Evolutionary conservation across 2,888 invertebrate genomes (phyloP), one percentile per base, ranked within the genome.

Genomic region (Tridacna gigas): DNA sequence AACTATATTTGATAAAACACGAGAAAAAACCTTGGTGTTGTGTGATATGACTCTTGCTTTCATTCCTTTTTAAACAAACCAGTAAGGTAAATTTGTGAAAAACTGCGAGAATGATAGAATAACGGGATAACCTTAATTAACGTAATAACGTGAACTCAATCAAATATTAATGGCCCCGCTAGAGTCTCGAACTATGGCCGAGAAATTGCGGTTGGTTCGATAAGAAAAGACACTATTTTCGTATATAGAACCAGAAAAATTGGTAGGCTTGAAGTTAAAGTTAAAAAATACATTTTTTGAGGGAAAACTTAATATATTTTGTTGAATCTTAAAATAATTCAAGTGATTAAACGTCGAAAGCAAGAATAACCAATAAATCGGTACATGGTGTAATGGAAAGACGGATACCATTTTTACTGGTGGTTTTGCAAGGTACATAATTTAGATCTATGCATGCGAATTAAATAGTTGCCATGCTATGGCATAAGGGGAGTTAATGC

Each of bases 361-460:
- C 37, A 37, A 37, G 37, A 37, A 37, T 37, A 37, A 7, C 37
- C 37, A 37, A 37, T 37, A 4, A 2, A 37, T 7, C 7, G 37
- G 37, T 37, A 4, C 37, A 37, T 37, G 37, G 37, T 77, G 82
- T 86, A 48, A 86, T 86, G 85, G 85, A 83, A 82, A 76, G 48
- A 56, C 63, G 79, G 75, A 83, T 60, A 48, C 63, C 78, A 63
- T 48, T 22, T 26, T 47, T 71, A 7, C 22, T 71, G 11, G 71
- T 51, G 48, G 48, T 71, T 51, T 51, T 71, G 45, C 51, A 71
- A 25, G 71, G 71, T 71, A 73, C 25, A 26, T 26, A 5, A 65
- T 73, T 37, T 37, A 7, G 37, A 37, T 37, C 2, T 37, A 37
- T 37, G 37, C 37, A 37, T 37, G 37, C 37, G 7, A 37, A 37